A percentile compares a stretch with the other conserved stretches of the same genome.
Evolutionary conservation across 2,113 vertebrate genomes (phyloP).

Genomic region (Cathartes aura): DNA sequence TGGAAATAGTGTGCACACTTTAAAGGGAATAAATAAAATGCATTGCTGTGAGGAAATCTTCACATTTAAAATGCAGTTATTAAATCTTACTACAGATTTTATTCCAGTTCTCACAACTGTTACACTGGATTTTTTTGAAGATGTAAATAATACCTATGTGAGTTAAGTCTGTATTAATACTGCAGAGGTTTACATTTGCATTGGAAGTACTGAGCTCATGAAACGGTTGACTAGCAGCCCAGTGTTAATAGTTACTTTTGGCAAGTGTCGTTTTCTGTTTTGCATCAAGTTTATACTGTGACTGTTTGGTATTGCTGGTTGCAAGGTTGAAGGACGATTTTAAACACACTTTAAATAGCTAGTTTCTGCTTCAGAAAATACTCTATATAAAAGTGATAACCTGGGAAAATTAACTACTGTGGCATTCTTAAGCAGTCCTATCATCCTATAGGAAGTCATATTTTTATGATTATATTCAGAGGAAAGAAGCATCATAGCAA

Average conservation of each 20-base stretch:
- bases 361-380: background rate
- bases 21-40: background rate
- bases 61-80: background rate
- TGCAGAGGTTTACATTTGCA: background rate
- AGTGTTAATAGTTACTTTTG: background rate
- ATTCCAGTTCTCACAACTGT: background rate
- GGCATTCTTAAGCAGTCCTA: background rate
- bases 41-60: background rate
- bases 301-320: background rate
- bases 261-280: fast-evolving
- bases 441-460: background rate
- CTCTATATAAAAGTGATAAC: background rate
- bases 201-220: background rate
- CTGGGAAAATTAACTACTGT: background rate
- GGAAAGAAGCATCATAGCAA: background rate
- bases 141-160: background rate
- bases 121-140: background rate
- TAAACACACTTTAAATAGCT: background rate
- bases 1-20: background rate
- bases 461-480: background rate
- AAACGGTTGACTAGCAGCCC: background rate
- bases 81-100: background rate
- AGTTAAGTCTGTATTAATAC: fast-evolving
- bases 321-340: background rate
- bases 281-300: background rate